These are phyloP conservation scores for Alauda arvensis DNA, from an alignment of 2,797 vertebrate species.

Conservation along the genomic window DNA sequence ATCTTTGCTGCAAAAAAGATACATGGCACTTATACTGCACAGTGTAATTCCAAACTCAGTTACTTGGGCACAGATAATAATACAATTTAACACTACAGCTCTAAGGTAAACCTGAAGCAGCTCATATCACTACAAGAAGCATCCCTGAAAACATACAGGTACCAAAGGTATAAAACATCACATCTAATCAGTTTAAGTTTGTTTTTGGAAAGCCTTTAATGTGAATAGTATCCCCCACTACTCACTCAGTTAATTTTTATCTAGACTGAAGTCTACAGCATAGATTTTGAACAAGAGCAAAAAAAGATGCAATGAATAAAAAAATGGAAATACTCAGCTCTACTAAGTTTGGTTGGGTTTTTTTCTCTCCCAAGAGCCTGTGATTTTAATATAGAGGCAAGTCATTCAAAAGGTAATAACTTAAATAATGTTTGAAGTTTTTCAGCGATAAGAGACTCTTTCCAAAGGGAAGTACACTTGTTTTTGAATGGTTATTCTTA, in stretches of 20 bases:
- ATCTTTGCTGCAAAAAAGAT: not conserved
- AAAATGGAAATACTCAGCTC: not conserved
- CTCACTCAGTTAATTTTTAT: not conserved
- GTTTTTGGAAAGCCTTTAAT: not conserved
- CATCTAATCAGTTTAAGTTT: not conserved
- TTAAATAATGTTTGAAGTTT: not conserved
- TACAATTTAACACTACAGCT: not conserved
- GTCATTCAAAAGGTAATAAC: not conserved
- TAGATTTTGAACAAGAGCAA: not conserved
- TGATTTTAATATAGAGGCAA: not conserved
- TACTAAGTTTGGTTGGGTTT: not conserved
- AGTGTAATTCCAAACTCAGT: not conserved
- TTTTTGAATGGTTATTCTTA: not conserved
- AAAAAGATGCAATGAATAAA: not conserved
- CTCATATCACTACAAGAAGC: not conserved
- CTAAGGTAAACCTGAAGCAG: not conserved
- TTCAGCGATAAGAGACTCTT: not conserved
- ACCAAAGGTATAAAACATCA: not conserved
- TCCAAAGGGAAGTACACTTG: not conserved
- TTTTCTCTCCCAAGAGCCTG: not conserved
- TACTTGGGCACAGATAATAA: not conserved
- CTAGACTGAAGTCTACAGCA: not conserved
- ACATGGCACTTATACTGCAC: not conserved
- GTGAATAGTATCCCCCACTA: not conserved
- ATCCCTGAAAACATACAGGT: not conserved